Evolutionary conservation across 2,113 vertebrate species (phyloP).

Genomic region (Upupa epops): DNA sequence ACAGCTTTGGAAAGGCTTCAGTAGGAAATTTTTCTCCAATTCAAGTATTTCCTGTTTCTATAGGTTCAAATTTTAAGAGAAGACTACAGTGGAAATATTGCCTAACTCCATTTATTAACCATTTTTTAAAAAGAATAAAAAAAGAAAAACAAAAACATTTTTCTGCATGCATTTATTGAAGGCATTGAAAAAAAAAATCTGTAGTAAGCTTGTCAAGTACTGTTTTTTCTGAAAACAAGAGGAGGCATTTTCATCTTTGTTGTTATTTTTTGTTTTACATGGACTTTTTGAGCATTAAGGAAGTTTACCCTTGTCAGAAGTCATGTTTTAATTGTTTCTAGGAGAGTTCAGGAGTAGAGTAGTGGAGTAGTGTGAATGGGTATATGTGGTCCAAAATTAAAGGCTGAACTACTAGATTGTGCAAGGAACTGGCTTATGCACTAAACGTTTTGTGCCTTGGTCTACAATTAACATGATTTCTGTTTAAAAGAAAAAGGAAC

Average conservation of each 20-base stretch:
- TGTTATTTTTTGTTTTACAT: constrained; percentile 59
- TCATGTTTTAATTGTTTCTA: constrained; percentile 65
- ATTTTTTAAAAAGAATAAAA: background rate
- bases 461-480: constrained; percentile 76
- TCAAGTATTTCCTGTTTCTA: constrained; percentile 34
- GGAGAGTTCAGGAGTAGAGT: constrained; percentile 61
- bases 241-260: constrained; percentile 75
- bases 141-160: background rate
- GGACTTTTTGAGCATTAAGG: constrained; percentile 51
- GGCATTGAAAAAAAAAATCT: constrained; percentile 36
- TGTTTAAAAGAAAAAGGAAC: constrained; percentile 68
- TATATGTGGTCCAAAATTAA: constrained; percentile 75
- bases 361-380: constrained; percentile 62
- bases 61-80: constrained; percentile 37
- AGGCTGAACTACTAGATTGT: constrained; percentile 65
- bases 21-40: background rate
- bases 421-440: constrained; percentile 79
- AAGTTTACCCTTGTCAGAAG: constrained; percentile 67
- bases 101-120: background rate
- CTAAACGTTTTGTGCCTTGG: constrained; percentile 86
- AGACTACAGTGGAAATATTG: constrained; percentile 26
- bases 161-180: constrained; percentile 66
- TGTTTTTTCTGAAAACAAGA: constrained; percentile 65
- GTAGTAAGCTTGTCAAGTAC: constrained; percentile 44
- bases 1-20: constrained; percentile 24